A percentile compares a stretch with the other conserved stretches of the same genome.
These are phyloP conservation scores for Anabas testudineus DNA, from an alignment of 2,797 vertebrate genomes.

Conservation along the genomic window DNA sequence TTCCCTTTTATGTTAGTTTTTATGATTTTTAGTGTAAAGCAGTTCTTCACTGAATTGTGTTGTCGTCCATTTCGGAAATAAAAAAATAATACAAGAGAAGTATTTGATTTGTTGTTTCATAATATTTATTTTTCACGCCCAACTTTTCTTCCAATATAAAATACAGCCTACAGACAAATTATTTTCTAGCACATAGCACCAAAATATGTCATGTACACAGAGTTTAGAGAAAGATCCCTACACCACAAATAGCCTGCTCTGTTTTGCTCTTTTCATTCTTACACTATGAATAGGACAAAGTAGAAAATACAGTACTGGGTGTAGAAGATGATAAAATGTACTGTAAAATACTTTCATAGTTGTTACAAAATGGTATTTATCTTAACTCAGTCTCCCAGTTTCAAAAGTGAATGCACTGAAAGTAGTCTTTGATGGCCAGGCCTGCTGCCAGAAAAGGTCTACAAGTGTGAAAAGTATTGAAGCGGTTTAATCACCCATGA, in stretches of 20 bases:
- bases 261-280: not conserved
- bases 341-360: not conserved
- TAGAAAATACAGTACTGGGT: conserved; percentile 29
- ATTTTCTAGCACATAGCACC: conserved; percentile 26
- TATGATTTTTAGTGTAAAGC: too few species aligned
- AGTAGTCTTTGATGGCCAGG: not conserved
- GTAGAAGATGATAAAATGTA: not conserved
- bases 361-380: not conserved
- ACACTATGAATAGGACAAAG: conserved; percentile 1
- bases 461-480: conserved; percentile 9
- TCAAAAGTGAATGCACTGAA: not conserved
- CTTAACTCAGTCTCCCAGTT: not conserved
- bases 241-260: not conserved
- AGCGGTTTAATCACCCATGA: not conserved
- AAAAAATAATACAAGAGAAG: conserved; percentile 22
- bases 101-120: conserved; percentile 22
- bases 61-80: too few species aligned
- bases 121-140: conserved; percentile 53
- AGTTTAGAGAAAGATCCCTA: conserved; percentile 7
- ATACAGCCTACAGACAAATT: conserved; percentile 20
- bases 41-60: too few species aligned
- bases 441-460: conserved; percentile 6
- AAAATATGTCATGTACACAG: conserved; percentile 23
- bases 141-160: conserved; percentile 16
- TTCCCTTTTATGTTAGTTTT: too few species aligned